A percentile compares a stretch with the other conserved stretches of the same genome.
phyloP scores from a whole-genome alignment of 92 coral and sea anemone species.

The Epizoanthus rinbou region DNA sequence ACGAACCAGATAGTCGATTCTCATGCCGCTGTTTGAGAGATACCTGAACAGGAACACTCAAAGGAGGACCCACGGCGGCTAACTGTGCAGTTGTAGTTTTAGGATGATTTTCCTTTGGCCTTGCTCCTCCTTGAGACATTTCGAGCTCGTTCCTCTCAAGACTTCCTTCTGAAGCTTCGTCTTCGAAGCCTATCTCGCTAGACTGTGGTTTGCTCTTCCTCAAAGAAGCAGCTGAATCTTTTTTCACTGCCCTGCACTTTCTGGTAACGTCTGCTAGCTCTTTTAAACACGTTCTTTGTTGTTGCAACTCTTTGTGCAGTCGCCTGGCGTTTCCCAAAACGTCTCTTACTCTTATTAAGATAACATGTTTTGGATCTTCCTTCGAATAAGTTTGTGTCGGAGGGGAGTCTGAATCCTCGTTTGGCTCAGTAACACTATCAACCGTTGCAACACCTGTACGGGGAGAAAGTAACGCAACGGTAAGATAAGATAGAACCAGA shows the following conservation, averaged over 20 bases:
- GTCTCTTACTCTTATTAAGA: not conserved
- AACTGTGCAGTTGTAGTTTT: not conserved
- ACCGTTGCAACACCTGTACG: constrained; percentile 13
- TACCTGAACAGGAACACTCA: constrained; percentile 75
- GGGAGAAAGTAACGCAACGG: not conserved
- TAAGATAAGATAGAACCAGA: not conserved
- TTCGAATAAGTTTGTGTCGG: not conserved
- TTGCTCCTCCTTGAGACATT: not conserved
- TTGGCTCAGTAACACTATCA: no score
- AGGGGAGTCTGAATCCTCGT: not conserved
- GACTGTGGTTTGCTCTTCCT: not conserved
- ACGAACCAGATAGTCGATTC: not conserved
- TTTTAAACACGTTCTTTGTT: constrained; percentile 26
- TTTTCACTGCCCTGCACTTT: not conserved
- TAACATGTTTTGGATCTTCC: not conserved
- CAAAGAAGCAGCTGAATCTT: not conserved
- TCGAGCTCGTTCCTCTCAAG: not conserved
- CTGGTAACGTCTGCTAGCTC: constrained; percentile 1
- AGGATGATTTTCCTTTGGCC: not conserved
- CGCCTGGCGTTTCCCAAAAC: not conserved
- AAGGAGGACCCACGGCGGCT: constrained; percentile 1
- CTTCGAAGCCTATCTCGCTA: not conserved
- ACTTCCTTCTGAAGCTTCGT: not conserved
- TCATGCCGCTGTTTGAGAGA: constrained; percentile 19
- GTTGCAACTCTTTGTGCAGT: constrained; percentile 19